phyloP scores from a whole-genome alignment of 1,140 invertebrate genomes.

The Steinernema khuongi region DNA sequence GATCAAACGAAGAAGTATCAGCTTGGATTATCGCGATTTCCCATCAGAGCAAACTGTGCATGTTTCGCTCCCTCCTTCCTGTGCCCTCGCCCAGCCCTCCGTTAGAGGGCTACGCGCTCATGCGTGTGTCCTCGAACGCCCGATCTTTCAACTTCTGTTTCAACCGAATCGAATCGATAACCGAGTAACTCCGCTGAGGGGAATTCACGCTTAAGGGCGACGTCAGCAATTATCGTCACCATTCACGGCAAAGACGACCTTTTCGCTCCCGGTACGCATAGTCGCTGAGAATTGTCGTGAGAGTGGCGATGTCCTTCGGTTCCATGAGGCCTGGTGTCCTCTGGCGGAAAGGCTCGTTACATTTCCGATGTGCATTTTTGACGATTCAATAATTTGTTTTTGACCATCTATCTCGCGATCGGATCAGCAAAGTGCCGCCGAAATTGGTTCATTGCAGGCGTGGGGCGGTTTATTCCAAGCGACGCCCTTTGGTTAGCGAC shows the following conservation, averaged over 20 bases:
- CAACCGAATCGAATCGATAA: neutral
- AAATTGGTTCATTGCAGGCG: neutral
- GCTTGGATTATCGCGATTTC: slow-evolving; percentile 5
- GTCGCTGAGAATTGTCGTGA: neutral
- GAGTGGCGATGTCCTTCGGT: too few relatives aligned
- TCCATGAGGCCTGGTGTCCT: neutral
- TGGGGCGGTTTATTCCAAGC: neutral
- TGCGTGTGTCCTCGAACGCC: neutral
- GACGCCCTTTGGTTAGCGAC: neutral
- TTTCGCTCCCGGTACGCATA: neutral
- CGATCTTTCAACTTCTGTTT: neutral
- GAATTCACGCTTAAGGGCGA: neutral
- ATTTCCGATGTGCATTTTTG: too few relatives aligned
- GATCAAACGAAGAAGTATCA: slow-evolving; percentile 7
- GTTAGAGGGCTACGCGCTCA: neutral
- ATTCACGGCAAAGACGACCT: slow-evolving; percentile 10
- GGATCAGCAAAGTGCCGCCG: neutral
- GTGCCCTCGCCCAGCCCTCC: neutral
- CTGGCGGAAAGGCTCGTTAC: neutral
- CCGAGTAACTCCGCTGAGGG: neutral
- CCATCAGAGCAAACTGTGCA: neutral
- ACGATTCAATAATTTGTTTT: neutral
- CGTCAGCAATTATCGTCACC: slow-evolving; percentile 10
- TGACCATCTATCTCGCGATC: neutral
- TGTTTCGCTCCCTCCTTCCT: neutral